Percentiles rank a stretch among this genome's conserved stretches.
These are phyloP conservation scores for Aleiodes sp. DNA, from an alignment of 1,140 invertebrate species.

Conservation along the genomic window DNA sequence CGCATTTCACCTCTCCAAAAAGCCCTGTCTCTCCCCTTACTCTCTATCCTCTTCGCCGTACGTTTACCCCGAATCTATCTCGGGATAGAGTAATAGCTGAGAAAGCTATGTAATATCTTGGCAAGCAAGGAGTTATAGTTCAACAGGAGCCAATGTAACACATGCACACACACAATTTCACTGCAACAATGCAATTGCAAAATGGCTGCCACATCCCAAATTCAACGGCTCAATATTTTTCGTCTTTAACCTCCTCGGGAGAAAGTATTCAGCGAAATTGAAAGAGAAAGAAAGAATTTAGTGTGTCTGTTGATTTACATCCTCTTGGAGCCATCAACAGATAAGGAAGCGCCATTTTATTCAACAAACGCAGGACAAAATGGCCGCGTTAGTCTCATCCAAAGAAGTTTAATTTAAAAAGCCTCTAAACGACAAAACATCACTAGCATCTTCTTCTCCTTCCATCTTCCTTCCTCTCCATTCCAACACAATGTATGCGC, in stretches of 20 bases:
- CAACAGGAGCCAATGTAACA: constrained; percentile 48
- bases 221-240: too few relatives aligned
- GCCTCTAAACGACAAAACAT: background rate
- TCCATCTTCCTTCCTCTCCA: background rate
- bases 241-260: too few relatives aligned
- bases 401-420: too few relatives aligned
- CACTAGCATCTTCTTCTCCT: background rate
- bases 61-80: constrained; percentile 52
- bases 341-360: too few relatives aligned
- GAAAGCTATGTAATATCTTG: constrained; percentile 41
- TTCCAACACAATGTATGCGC: background rate
- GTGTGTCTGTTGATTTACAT: too few relatives aligned
- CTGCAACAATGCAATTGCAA: constrained; percentile 25
- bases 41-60: background rate
- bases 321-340: too few relatives aligned
- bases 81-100: constrained; percentile 66
- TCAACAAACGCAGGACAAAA: background rate
- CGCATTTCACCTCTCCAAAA: constrained; percentile 15
- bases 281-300: too few relatives aligned
- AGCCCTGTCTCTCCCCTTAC: background rate
- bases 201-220: constrained; percentile 10
- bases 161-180: background rate
- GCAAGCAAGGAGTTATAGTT: constrained; percentile 62
- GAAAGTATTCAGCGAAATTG: too few relatives aligned
- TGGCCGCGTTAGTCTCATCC: background rate